A percentile compares a stretch with the other conserved stretches of the same genome.
phyloP scores from a whole-genome alignment of 2,888 invertebrate genomes.

The Synanthedon vespiformis region DNA sequence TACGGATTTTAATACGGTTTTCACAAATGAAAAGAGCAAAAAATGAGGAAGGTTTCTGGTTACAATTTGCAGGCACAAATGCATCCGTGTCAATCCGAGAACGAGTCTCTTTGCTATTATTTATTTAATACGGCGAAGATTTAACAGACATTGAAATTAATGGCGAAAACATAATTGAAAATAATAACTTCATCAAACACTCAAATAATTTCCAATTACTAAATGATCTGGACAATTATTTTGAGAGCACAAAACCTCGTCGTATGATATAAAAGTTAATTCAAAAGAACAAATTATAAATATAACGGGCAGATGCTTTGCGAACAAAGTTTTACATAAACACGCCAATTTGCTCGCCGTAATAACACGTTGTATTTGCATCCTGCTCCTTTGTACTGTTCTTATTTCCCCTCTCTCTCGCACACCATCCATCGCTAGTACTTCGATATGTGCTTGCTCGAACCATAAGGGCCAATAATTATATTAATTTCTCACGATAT shows the following conservation, averaged over 20 bases:
- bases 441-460: constrained; percentile 17
- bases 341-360: constrained; percentile 43
- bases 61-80: too few relatives aligned
- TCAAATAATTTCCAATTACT: neutral
- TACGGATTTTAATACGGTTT: too few relatives aligned
- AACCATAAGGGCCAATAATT: constrained; percentile 43
- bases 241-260: constrained; percentile 8
- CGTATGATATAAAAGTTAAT: constrained; percentile 29
- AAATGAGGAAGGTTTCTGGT: too few relatives aligned
- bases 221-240: neutral
- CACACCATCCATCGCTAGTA: constrained; percentile 25
- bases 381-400: constrained; percentile 18
- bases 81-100: too few relatives aligned
- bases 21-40: too few relatives aligned
- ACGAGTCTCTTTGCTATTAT: too few relatives aligned
- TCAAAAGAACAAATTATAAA: constrained; percentile 19
- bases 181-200: neutral
- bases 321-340: constrained; percentile 45
- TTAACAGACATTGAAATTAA: too few relatives aligned
- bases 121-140: too few relatives aligned
- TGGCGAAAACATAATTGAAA: neutral
- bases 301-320: constrained; percentile 29
- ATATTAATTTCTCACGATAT: constrained; percentile 45
- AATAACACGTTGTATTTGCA: constrained; percentile 33
- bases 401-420: constrained; percentile 16